Percentiles rank a stretch among this genome's conserved stretches.
phyloP scores from a whole-genome alignment of 1,140 invertebrate genomes.

The Coptotermes formosanus region DNA sequence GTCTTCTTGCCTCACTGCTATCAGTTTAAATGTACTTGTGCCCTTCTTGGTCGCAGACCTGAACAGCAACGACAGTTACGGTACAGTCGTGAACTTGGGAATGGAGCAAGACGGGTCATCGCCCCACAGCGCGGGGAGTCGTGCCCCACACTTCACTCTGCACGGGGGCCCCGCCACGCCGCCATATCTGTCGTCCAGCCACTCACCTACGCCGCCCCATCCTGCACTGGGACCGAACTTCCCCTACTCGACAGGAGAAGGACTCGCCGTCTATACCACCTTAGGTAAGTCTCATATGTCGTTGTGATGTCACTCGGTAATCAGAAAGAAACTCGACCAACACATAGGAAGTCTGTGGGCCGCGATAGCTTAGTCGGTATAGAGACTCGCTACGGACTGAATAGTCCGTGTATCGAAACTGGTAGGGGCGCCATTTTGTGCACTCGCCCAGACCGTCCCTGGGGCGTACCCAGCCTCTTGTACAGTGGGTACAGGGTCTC shows the following conservation, averaged over 20 bases:
- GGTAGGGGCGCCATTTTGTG: too few species aligned
- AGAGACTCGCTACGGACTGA: too few species aligned
- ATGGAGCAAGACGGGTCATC: conserved; percentile 73
- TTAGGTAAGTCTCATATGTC: conserved; percentile 56
- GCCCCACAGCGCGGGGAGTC: conserved; percentile 65
- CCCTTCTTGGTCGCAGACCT: conserved; percentile 57
- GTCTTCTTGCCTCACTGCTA: too few species aligned
- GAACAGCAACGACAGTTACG: conserved; percentile 81
- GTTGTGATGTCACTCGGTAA: too few species aligned
- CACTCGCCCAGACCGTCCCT: too few species aligned
- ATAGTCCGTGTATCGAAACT: too few species aligned
- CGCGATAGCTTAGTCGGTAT: too few species aligned
- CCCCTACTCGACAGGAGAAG: conserved; percentile 65
- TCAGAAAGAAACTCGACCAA: too few species aligned
- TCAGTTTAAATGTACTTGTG: conserved; percentile 22
- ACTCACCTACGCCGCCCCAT: conserved; percentile 68
- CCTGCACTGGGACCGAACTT: conserved; percentile 61
- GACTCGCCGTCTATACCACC: conserved; percentile 73
- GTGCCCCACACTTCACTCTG: conserved; percentile 50
- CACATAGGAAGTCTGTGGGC: too few species aligned
- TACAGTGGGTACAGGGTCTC: too few species aligned
- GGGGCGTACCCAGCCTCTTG: too few species aligned
- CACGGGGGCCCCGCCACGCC: conserved; percentile 63
- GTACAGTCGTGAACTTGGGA: conserved; percentile 73
- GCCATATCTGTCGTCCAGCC: conserved; percentile 64